Percentiles rank a stretch among this genome's conserved stretches.
Conservation (phyloP, 2,113 vertebrate species). For the Nipponia nippon region DNA sequence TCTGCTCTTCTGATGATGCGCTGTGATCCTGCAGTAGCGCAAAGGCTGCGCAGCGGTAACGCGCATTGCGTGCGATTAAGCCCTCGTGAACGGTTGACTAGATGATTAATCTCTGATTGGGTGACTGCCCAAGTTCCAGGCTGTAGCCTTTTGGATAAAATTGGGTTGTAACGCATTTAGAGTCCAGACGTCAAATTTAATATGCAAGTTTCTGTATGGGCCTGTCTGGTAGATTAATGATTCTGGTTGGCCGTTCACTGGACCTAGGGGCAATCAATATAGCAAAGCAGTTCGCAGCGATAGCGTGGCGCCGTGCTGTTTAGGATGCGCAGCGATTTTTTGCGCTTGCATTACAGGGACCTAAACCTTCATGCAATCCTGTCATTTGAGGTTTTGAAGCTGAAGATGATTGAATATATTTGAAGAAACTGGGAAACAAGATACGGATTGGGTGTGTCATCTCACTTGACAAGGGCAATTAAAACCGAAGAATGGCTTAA, state of each 20-base stretch:
- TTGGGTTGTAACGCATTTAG: constrained; percentile 41
- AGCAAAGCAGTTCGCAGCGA: constrained; percentile 78
- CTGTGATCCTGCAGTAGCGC: constrained; percentile 99
- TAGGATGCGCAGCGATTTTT: constrained; percentile 83
- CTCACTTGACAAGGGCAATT: not conserved
- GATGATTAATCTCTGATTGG: constrained; percentile 78
- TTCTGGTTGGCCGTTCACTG: constrained; percentile 80
- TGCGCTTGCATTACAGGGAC: constrained; percentile 99
- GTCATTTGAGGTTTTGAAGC: constrained; percentile 89
- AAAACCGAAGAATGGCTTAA: not conserved
- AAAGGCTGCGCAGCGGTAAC: constrained; percentile 98
- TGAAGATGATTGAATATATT: not conserved
- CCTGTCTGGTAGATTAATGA: constrained; percentile 77
- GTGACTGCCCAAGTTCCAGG: constrained; percentile 69
- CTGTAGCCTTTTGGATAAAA: constrained; percentile 70
- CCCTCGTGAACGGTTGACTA: constrained; percentile 77
- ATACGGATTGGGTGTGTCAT: accelerated
- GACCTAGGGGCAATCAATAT: constrained; percentile 64
- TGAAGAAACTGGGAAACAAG: not conserved
- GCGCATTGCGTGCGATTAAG: constrained; percentile 80
- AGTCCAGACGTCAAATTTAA: constrained; percentile 62
- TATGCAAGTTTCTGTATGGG: constrained; percentile 40
- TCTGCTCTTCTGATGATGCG: constrained; percentile 98
- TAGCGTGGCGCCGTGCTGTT: constrained; percentile 76
- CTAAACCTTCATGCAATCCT: constrained; percentile 86